phyloP scores from a whole-genome alignment of 2,797 vertebrate genomes.

The Alauda arvensis region DNA sequence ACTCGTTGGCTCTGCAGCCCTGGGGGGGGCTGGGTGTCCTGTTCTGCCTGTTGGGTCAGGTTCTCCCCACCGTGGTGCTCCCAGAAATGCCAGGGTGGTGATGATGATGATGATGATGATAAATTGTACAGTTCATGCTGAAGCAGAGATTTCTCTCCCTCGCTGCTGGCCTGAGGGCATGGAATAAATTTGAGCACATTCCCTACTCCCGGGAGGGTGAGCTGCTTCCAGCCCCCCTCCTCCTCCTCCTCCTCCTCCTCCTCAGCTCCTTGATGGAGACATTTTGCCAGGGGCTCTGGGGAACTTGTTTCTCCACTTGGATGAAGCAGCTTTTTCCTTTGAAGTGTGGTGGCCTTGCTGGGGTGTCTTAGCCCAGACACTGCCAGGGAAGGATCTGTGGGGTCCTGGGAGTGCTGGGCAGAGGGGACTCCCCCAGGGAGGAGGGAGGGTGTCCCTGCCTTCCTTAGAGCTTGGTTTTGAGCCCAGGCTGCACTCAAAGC shows the following conservation, averaged over 20 bases:
- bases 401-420: neutral
- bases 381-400: neutral
- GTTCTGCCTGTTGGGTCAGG: slow-evolving; percentile 19
- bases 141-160: slow-evolving; percentile 8
- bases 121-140: neutral
- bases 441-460: neutral
- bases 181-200: neutral
- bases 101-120: neutral
- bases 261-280: neutral
- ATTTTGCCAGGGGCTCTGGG: neutral
- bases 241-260: neutral
- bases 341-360: neutral
- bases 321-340: neutral
- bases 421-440: neutral
- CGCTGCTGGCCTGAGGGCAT: neutral
- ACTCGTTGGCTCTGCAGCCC: neutral
- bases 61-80: neutral
- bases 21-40: neutral
- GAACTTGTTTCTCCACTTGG: slow-evolving; percentile 11
- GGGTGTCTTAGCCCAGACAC: neutral
- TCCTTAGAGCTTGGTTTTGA: neutral
- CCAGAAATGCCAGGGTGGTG: neutral
- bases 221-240: neutral
- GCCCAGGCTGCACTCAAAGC: neutral
- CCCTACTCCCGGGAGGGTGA: neutral